These are phyloP conservation scores for Lateolabrax maculatus DNA, from an alignment of 2,797 vertebrate genomes.

Conservation along the genomic window DNA sequence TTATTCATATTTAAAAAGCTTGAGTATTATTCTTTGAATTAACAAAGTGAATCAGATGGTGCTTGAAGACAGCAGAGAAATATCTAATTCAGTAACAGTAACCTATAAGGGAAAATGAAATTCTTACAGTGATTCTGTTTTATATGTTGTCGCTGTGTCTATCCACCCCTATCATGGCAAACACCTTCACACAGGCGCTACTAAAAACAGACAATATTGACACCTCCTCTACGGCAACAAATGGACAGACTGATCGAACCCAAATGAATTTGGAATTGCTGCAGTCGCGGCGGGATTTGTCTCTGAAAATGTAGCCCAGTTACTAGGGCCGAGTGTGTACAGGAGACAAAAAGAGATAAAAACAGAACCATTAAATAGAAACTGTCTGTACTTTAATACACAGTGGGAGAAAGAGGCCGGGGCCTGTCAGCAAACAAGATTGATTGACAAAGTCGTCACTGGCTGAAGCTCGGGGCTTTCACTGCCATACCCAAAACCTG, in stretches of 20 bases:
- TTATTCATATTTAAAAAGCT: not conserved
- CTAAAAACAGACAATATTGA: constrained; percentile 55
- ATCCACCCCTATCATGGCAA: constrained; percentile 14
- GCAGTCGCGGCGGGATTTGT: constrained; percentile 30
- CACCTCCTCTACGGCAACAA: constrained; percentile 38
- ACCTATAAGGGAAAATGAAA: not conserved
- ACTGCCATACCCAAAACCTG: constrained; percentile 60
- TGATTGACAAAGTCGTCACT: constrained; percentile 53
- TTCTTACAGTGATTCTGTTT: constrained; percentile 3
- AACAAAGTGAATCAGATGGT: not conserved
- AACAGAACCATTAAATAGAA: constrained; percentile 50
- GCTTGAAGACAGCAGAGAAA: not conserved
- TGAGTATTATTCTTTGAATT: not conserved
- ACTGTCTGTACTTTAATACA: constrained; percentile 51
- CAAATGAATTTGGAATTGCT: constrained; percentile 60
- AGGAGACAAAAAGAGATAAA: constrained; percentile 41
- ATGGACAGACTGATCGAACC: constrained; percentile 55
- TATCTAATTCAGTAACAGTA: not conserved
- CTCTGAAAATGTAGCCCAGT: constrained; percentile 38
- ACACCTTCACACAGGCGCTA: constrained; percentile 12
- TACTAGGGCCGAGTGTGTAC: constrained; percentile 9
- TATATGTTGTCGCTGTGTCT: constrained; percentile 3
- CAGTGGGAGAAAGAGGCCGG: constrained; percentile 37
- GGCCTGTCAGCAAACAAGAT: constrained; percentile 40
- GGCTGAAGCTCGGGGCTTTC: constrained; percentile 58